These are phyloP conservation scores for Climacteris rufus DNA, from an alignment of 2,113 vertebrate genomes.

Conservation along the genomic window DNA sequence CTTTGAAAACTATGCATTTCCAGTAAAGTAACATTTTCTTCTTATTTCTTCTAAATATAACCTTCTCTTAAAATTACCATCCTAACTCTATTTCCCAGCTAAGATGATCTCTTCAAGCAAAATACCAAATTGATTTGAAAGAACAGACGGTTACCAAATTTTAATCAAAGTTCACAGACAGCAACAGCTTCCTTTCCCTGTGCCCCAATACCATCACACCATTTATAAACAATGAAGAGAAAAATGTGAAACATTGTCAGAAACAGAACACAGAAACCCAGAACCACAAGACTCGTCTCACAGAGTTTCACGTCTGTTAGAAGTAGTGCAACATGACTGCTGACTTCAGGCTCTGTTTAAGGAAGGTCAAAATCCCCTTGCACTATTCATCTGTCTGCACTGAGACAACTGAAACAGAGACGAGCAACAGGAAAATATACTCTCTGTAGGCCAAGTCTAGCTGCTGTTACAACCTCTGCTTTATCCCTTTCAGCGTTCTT, in stretches of 20 bases:
- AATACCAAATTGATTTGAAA: background rate
- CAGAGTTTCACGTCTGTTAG: fast-evolving
- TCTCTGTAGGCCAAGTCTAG: background rate
- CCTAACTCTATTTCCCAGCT: background rate
- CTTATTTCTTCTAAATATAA: background rate
- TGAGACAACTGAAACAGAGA: background rate
- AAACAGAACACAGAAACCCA: background rate
- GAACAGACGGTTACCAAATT: fast-evolving
- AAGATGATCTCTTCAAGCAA: background rate
- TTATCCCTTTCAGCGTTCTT: background rate
- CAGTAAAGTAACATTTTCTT: background rate
- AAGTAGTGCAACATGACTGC: background rate
- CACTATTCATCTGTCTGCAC: background rate
- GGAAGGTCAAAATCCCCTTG: background rate
- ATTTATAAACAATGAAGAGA: background rate
- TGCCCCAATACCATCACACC: fast-evolving
- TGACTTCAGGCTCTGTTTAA: background rate
- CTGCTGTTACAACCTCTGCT: background rate
- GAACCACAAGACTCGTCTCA: background rate
- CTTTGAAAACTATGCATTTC: background rate
- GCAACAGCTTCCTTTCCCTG: background rate
- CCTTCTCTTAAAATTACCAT: background rate
- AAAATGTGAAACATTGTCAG: fast-evolving
- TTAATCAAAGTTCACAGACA: background rate
- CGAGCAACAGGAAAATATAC: fast-evolving